Conservation (phyloP, 2,113 vertebrate genomes). For the Amblyopsis rosae region DNA sequence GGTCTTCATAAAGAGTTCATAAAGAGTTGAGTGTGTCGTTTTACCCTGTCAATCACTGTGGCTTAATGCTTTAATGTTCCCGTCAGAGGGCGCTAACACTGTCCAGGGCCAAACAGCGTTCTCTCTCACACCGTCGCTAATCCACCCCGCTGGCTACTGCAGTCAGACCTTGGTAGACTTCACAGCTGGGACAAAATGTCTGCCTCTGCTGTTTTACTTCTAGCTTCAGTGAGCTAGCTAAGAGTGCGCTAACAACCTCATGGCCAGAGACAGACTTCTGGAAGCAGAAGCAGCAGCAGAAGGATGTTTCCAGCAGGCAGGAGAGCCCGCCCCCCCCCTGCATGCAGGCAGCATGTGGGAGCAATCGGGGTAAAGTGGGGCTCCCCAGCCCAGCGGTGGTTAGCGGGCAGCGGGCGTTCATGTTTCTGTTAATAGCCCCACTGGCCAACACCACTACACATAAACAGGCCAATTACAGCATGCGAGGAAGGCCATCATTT, state of each 20-base stretch:
- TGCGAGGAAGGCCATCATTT: constrained; percentile 75
- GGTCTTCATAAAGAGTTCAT: no score
- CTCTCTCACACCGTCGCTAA: constrained; percentile 55
- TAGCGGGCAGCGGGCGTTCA: constrained; percentile 81
- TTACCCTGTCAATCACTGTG: no score
- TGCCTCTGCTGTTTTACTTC: constrained; percentile 70
- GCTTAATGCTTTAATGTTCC: constrained; percentile 39
- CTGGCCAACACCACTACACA: constrained; percentile 80
- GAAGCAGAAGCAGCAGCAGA: background rate
- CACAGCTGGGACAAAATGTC: constrained; percentile 51
- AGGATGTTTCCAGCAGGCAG: background rate
- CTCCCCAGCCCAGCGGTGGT: constrained; percentile 79
- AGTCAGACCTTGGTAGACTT: constrained; percentile 71
- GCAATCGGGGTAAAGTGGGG: constrained; percentile 77
- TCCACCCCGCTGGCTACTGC: constrained; percentile 56
- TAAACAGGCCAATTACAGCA: constrained; percentile 80
- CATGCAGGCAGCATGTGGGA: constrained; percentile 74
- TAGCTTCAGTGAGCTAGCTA: constrained; percentile 28
- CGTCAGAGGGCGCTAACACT: constrained; percentile 47
- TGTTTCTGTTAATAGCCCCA: constrained; percentile 87
- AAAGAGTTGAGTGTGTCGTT: no score
- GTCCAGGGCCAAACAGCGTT: constrained; percentile 45
- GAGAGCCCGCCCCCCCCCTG: constrained; percentile 62
- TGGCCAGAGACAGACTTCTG: background rate
- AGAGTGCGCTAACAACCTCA: background rate